A percentile compares a stretch with the other conserved stretches of the same genome.
phyloP scores from a whole-genome alignment of 1,140 invertebrate species.

The Globodera ellingtonae region DNA sequence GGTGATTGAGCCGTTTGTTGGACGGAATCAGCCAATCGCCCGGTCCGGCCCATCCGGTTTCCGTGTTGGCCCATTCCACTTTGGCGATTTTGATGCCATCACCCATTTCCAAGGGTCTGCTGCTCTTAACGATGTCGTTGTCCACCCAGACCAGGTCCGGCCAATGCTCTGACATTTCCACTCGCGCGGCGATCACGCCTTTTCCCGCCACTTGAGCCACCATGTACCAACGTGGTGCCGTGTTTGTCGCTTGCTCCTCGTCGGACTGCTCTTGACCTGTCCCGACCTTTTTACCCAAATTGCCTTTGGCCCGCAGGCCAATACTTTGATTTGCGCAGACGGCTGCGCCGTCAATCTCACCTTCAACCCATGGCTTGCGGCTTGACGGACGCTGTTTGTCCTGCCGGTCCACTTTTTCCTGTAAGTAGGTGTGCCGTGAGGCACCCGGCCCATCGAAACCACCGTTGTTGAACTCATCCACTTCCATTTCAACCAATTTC shows the following conservation, averaged over 20 bases:
- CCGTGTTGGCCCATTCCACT: neutral
- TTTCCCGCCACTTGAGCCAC: neutral
- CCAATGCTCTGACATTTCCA: neutral
- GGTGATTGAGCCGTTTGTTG: neutral
- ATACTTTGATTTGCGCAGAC: neutral
- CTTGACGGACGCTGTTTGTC: neutral
- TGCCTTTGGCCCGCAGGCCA: neutral
- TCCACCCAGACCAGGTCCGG: neutral
- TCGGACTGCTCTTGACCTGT: neutral
- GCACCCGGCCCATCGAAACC: neutral
- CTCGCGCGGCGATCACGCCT: neutral
- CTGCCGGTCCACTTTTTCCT: neutral
- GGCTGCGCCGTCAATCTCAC: too few species aligned
- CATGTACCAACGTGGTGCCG: neutral
- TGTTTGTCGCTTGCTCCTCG: neutral
- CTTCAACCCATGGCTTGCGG: neutral
- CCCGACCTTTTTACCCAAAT: neutral
- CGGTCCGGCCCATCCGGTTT: neutral
- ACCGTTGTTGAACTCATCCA: neutral
- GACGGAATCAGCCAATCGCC: neutral
- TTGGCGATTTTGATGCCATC: neutral
- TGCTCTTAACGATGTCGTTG: neutral
- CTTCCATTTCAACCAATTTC: neutral
- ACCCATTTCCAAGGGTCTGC: neutral
- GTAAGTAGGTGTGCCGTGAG: too few species aligned